Conservation (phyloP, 2,888 invertebrate genomes). For the Agonum fuliginosum region DNA sequence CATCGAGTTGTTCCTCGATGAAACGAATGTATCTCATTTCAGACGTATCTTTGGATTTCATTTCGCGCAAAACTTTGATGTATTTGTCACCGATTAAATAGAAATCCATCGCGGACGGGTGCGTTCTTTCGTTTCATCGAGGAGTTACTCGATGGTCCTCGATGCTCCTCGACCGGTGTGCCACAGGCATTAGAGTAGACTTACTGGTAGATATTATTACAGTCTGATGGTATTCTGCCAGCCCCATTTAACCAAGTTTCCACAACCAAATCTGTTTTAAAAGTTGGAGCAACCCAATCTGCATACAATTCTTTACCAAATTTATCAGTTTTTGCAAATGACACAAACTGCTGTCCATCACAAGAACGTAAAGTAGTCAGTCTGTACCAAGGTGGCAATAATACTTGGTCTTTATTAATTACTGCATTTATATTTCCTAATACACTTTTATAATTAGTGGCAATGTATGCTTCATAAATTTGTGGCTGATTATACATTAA, state of each 20-base stretch:
- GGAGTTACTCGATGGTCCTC: too few relatives aligned
- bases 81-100: too few relatives aligned
- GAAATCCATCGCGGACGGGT: too few relatives aligned
- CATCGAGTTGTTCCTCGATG: too few relatives aligned
- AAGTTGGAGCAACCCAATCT: constrained; percentile 84
- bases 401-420: constrained; percentile 75
- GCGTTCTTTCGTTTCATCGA: too few relatives aligned
- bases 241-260: constrained; percentile 93
- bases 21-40: too few relatives aligned
- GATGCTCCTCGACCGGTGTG: too few relatives aligned
- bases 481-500: constrained; percentile 88
- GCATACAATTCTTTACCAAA: constrained; percentile 89
- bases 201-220: constrained; percentile 78
- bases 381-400: constrained; percentile 80
- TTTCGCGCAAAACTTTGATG: too few relatives aligned
- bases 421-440: constrained; percentile 78
- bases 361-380: constrained; percentile 77
- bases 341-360: constrained; percentile 80
- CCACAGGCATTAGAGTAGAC: too few relatives aligned
- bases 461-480: constrained; percentile 82
- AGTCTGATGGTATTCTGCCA: constrained; percentile 85
- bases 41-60: too few relatives aligned
- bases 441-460: constrained; percentile 74
- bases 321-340: constrained; percentile 89
- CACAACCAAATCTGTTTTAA: constrained; percentile 83